Conservation (phyloP, 2,113 vertebrate genomes). For the Sinocyclocheilus maitianheensis region DNA sequence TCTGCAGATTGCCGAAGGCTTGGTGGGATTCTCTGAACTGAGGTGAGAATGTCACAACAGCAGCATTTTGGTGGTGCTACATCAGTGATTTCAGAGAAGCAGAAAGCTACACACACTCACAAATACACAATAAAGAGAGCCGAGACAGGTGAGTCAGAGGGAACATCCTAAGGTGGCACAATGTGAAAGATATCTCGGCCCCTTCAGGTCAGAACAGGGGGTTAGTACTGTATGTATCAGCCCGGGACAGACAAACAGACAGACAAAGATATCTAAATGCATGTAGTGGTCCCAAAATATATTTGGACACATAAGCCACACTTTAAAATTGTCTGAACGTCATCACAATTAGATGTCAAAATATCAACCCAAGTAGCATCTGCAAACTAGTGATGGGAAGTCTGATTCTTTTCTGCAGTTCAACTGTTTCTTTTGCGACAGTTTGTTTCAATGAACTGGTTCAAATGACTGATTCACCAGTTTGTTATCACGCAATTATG, state of each 20-base stretch:
- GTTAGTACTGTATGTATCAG: neutral
- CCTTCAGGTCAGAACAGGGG: too few species aligned
- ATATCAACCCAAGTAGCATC: neutral
- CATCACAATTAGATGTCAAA: neutral
- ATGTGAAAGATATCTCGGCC: neutral
- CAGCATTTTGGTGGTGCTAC: neutral
- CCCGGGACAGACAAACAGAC: too few species aligned
- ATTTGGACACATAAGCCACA: neutral
- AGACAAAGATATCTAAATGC: neutral
- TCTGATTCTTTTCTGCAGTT: neutral
- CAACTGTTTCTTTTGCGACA: neutral
- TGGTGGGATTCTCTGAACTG: neutral
- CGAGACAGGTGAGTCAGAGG: neutral
- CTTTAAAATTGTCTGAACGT: neutral
- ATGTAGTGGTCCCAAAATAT: neutral
- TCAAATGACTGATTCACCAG: neutral
- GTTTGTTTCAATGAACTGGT: too few species aligned
- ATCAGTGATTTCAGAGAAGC: neutral
- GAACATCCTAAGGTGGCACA: neutral
- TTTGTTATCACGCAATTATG: too few species aligned
- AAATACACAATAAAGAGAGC: neutral
- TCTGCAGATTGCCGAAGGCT: neutral
- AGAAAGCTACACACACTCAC: neutral
- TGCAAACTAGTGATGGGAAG: neutral
- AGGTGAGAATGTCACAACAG: neutral